These are phyloP conservation scores for Mohoua ochrocephala DNA, from an alignment of 2,113 vertebrate species.

Conservation along the genomic window DNA sequence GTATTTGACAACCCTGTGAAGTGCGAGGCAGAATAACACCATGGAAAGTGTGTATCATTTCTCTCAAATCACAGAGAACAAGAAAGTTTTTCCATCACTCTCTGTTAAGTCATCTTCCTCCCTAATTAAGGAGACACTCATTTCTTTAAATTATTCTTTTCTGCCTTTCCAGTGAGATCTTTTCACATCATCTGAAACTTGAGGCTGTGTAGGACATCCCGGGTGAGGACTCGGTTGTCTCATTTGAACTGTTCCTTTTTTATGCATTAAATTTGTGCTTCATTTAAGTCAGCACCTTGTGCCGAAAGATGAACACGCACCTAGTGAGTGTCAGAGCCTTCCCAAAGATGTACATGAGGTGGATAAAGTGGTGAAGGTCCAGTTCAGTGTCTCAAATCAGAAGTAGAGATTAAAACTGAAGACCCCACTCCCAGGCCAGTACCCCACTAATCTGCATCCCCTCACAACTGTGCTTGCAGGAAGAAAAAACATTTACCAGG, in stretches of 20 bases:
- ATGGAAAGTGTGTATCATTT: not conserved
- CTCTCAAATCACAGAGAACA: not conserved
- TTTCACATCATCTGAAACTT: not conserved
- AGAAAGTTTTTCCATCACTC: not conserved
- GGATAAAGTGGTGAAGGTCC: not conserved
- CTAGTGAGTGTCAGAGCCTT: not conserved
- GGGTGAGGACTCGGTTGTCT: not conserved
- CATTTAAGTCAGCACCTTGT: not conserved
- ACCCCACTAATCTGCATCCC: not conserved
- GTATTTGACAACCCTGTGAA: not conserved
- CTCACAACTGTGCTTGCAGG: not conserved
- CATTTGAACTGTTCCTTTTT: not conserved
- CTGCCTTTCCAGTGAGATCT: not conserved
- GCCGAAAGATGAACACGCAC: not conserved
- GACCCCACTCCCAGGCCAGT: not conserved
- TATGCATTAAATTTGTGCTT: not conserved
- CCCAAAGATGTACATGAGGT: not conserved
- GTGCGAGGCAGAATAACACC: not conserved
- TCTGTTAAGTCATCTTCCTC: not conserved
- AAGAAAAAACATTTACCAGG: rapidly evolving
- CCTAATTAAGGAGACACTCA: not conserved
- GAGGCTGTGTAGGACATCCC: not conserved
- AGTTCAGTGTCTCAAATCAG: not conserved
- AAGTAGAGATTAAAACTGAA: not conserved
- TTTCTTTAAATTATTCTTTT: not conserved